Conservation (phyloP, 2,888 invertebrate genomes). For the Trypoxylon attenuatum region DNA sequence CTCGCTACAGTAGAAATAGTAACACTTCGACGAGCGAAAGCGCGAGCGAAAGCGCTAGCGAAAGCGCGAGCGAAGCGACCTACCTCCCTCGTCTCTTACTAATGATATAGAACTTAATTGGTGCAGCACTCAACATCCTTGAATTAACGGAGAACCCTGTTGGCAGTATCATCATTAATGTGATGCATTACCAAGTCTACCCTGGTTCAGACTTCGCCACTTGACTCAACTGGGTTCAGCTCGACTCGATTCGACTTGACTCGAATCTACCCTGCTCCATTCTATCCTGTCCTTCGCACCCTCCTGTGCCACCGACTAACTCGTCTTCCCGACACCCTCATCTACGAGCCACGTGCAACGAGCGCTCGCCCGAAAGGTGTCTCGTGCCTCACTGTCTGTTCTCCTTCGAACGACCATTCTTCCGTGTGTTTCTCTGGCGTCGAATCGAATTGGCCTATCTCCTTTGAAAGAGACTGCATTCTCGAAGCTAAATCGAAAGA, state of each 20-base stretch:
- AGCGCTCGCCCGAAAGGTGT: slow-evolving; percentile 22
- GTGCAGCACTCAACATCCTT: slow-evolving; percentile 54
- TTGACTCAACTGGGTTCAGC: slow-evolving; percentile 36
- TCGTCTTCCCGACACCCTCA: slow-evolving; percentile 23
- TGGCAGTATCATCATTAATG: slow-evolving; percentile 57
- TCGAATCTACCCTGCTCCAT: slow-evolving; percentile 39
- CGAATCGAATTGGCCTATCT: no score
- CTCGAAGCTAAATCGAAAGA: no score
- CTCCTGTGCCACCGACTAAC: slow-evolving; percentile 28
- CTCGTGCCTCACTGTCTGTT: slow-evolving; percentile 2
- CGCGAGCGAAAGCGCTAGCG: no score
- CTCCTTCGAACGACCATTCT: slow-evolving; percentile 1
- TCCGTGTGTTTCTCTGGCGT: neutral
- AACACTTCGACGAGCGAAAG: slow-evolving; percentile 24
- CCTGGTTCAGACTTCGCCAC: slow-evolving; percentile 47
- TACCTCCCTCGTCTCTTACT: slow-evolving; percentile 33
- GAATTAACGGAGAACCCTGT: slow-evolving; percentile 52
- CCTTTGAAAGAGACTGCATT: no score
- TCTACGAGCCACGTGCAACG: slow-evolving; percentile 20
- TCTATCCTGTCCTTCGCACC: slow-evolving; percentile 15
- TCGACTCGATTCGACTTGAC: slow-evolving; percentile 14
- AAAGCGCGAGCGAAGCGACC: neutral
- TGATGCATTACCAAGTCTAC: slow-evolving; percentile 55
- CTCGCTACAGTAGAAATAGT: slow-evolving; percentile 24
- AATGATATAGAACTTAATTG: slow-evolving; percentile 60